phyloP scores from a whole-genome alignment of 2,888 invertebrate species.

The Coronaproctus castanopsis region DNA sequence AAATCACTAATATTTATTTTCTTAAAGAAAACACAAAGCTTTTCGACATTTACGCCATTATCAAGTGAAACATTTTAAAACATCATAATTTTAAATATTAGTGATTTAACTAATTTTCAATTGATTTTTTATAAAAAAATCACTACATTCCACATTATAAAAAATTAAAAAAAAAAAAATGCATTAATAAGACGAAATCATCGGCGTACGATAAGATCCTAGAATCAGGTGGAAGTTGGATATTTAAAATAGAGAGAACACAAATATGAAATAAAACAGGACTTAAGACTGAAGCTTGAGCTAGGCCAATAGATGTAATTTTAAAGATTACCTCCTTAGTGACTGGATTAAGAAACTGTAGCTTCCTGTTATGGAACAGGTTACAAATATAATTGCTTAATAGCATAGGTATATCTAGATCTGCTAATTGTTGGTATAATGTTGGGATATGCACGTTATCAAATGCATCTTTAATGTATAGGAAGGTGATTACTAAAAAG shows the following conservation, averaged over 20 bases:
- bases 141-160: too few species aligned
- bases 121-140: too few species aligned
- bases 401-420: background rate
- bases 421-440: background rate
- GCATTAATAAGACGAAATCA: too few species aligned
- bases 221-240: background rate
- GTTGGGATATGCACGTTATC: background rate
- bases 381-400: background rate
- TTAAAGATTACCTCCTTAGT: background rate
- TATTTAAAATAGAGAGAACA: background rate
- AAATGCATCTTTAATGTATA: background rate
- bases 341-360: background rate
- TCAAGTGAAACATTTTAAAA: too few species aligned
- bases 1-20: too few species aligned
- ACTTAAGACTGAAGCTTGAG: background rate
- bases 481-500: background rate
- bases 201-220: too few species aligned
- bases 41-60: too few species aligned
- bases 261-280: background rate
- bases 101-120: too few species aligned
- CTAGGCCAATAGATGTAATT: background rate
- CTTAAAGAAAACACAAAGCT: too few species aligned
- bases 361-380: background rate
- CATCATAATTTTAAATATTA: too few species aligned
- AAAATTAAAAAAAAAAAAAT: too few species aligned